phyloP scores from a whole-genome alignment of 2,113 vertebrate genomes.

The Ameiurus melas region DNA sequence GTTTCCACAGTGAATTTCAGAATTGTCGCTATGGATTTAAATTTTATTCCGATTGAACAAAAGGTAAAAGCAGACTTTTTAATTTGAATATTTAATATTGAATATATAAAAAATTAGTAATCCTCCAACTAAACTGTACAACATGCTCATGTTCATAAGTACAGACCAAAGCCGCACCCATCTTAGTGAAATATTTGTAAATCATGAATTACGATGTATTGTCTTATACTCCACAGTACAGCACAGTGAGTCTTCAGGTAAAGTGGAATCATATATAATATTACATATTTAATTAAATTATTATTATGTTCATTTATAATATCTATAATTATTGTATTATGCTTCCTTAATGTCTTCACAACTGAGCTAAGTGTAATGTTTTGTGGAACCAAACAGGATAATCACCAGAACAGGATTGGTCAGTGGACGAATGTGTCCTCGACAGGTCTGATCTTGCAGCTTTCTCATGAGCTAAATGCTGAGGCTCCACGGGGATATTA shows the following conservation, averaged over 20 bases:
- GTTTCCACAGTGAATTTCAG: slow-evolving; percentile 52
- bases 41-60: slow-evolving; percentile 38
- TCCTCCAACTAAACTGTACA: not conserved
- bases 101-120: not conserved
- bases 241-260: slow-evolving; percentile 27
- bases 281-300: not conserved
- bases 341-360: not conserved
- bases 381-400: slow-evolving; percentile 58
- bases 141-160: not conserved
- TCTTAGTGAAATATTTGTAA: not conserved
- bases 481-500: slow-evolving; percentile 64
- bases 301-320: slow-evolving; percentile 18
- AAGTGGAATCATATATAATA: not conserved
- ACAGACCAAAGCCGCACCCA: not conserved
- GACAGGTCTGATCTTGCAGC: slow-evolving; percentile 60
- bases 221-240: slow-evolving; percentile 17
- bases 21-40: slow-evolving; percentile 43
- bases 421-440: slow-evolving; percentile 67
- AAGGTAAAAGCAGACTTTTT: slow-evolving; percentile 7
- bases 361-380: not conserved
- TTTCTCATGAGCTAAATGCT: slow-evolving; percentile 63
- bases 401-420: slow-evolving; percentile 57
- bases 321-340: slow-evolving; percentile 47
- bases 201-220: not conserved
- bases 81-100: not conserved